These are phyloP conservation scores for Stegodyphus dumicola DNA, from an alignment of 1,140 invertebrate genomes.

Conservation along the genomic window DNA sequence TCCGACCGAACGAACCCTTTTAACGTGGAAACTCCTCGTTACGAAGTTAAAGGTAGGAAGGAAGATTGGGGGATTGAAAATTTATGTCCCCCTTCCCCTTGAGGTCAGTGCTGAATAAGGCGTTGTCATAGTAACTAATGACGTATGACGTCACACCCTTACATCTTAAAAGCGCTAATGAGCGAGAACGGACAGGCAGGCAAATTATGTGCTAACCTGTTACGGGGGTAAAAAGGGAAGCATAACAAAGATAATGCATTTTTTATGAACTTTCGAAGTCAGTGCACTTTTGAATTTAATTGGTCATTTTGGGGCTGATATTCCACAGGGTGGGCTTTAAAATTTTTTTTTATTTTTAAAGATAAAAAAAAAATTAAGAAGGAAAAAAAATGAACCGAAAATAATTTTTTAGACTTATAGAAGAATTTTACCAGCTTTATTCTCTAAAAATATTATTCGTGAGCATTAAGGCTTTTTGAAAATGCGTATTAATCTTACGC, in stretches of 20 bases:
- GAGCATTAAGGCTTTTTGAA: no score
- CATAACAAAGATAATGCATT: slow-evolving; percentile 5
- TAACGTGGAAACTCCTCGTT: no score
- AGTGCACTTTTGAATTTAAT: slow-evolving; percentile 48
- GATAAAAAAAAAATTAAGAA: no score
- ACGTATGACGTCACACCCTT: slow-evolving; percentile 51
- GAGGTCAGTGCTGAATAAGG: slow-evolving; percentile 44
- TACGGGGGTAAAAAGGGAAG: slow-evolving; percentile 15
- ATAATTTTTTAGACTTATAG: no score
- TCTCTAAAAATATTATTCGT: no score
- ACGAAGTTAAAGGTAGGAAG: slow-evolving; percentile 38
- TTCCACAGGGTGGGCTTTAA: neutral
- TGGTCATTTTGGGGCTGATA: slow-evolving; percentile 45
- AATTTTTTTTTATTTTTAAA: no score
- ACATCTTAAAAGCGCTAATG: slow-evolving; percentile 58
- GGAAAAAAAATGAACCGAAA: no score
- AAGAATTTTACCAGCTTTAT: no score
- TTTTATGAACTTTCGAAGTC: slow-evolving; percentile 5
- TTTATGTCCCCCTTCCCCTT: slow-evolving; percentile 2
- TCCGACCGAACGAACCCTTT: no score
- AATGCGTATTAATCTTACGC: no score
- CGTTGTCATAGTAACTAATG: slow-evolving; percentile 56
- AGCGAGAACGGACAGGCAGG: slow-evolving; percentile 22
- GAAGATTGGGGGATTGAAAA: slow-evolving; percentile 1
- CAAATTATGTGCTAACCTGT: slow-evolving; percentile 35